Conservation (phyloP, 1,140 invertebrate genomes). For the silkworm (Bombyx mori) region ASM3026992v2 NC_085118.1:2818501-2819000, state of each 20-base stretch:
- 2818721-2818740: slow-evolving; percentile 79
- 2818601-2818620: slow-evolving; percentile 62
- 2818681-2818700: slow-evolving; percentile 78
- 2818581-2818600: slow-evolving; percentile 37
- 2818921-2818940: slow-evolving; percentile 63
- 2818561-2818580: slow-evolving; percentile 24
- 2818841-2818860: slow-evolving; percentile 28
- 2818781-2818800: slow-evolving; percentile 46
- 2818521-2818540: slow-evolving; percentile 78
- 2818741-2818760: slow-evolving; percentile 80
- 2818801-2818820: slow-evolving; percentile 43
- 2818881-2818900: slow-evolving; percentile 20
- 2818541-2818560: slow-evolving; percentile 71
- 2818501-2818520: slow-evolving; percentile 74
- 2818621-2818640: slow-evolving; percentile 83
- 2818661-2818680: slow-evolving; percentile 72
- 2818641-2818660: slow-evolving; percentile 80
- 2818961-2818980: slow-evolving; percentile 79
- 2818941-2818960: slow-evolving; percentile 75
- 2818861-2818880: slow-evolving; percentile 68
- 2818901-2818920: slow-evolving; percentile 48
- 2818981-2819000: slow-evolving; percentile 82
- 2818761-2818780: slow-evolving; percentile 72
- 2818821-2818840: slow-evolving; percentile 55
- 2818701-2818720: slow-evolving; percentile 32